Base-by-base conservation (phyloP, 2,113 vertebrate genomes). In the Ibidorhyncha struthersii region DNA sequence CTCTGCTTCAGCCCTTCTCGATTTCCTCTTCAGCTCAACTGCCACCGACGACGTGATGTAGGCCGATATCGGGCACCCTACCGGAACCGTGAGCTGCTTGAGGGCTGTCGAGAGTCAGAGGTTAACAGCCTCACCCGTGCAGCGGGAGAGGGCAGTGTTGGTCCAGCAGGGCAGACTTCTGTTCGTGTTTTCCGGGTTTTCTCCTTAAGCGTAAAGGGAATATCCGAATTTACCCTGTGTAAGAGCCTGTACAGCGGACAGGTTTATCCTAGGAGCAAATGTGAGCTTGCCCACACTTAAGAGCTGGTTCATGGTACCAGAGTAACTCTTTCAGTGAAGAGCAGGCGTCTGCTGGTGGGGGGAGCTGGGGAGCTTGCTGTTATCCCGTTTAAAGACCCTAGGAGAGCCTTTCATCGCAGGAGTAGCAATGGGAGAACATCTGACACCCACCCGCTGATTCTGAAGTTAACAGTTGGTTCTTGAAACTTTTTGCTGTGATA, bases 61-160 rank as follows among this genome's bases (percentile, higher is more conserved):
- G 80, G 52, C 22, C 52, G 2, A 1, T 29, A 20, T 5, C 40
- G 52, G 65, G n/a, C 85, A 5, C 22, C 9, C 22, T 18, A 0
- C 16, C 4, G 43, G 43, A 22, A 10, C 49, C 19, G 1, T 0
- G 45, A 5, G 3, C 30, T 10, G 41, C 61, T 18, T 5, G 71
- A 26, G 70, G 7, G 0, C 56, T 18, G 83, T 56, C 5, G 3
- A 1, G 12, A 49, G 49, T 3, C 71, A 0, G 40, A 32, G 88
- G 20, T 21, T 49, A 15, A 15, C 66, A 29, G 0, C 21, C 69
- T 45, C 66, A 4, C 26, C 15, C 4, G 53, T 38, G 70, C 23
- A 5, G 27, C 94, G 25, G 82, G 85, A 96, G 94, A 71, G 96
- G 93, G 96, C 96, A 5, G 53, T 92, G 76, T 55, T 8, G 86